phyloP scores from a whole-genome alignment of 2,113 vertebrate genomes.

The Gnathonemus echidnorhynchus region DNA sequence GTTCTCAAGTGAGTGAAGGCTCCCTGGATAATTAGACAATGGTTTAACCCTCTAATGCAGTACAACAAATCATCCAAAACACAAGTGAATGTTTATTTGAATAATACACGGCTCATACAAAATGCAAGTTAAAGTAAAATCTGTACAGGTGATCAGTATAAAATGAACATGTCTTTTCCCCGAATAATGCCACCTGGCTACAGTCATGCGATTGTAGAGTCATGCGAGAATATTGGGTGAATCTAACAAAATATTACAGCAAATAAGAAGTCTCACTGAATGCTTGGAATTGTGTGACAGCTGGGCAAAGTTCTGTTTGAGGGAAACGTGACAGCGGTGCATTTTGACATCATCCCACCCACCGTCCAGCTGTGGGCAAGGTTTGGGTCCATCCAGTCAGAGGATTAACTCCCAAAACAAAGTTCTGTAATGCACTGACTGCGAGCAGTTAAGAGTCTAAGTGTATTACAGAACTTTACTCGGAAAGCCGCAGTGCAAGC shows the following conservation, averaged over 20 bases:
- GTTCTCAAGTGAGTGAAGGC: slow-evolving; percentile 46
- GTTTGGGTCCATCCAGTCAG: slow-evolving; percentile 38
- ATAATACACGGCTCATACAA: background rate
- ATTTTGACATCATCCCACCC: slow-evolving; percentile 22
- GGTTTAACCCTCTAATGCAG: slow-evolving; percentile 18
- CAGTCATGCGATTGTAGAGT: background rate
- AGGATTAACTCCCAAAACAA: slow-evolving; percentile 69
- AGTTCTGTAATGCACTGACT: slow-evolving; percentile 81
- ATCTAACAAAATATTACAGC: background rate
- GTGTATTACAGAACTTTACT: slow-evolving; percentile 78
- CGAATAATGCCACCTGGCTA: background rate
- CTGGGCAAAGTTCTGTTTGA: slow-evolving; percentile 28
- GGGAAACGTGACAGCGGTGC: slow-evolving; percentile 26
- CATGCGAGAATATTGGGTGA: background rate
- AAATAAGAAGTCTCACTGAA: background rate
- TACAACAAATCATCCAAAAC: background rate
- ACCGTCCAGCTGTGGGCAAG: slow-evolving; percentile 42
- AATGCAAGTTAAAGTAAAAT: slow-evolving; percentile 7
- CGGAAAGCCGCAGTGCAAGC: slow-evolving; percentile 65
- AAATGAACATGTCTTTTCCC: background rate
- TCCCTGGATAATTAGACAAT: slow-evolving; percentile 21
- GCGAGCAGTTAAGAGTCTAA: slow-evolving; percentile 64
- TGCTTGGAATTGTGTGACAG: slow-evolving; percentile 15
- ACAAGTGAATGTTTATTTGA: background rate
- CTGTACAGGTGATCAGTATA: background rate